Conservation (phyloP, 2,888 invertebrate species). For the Melipona beecheii region DNA sequence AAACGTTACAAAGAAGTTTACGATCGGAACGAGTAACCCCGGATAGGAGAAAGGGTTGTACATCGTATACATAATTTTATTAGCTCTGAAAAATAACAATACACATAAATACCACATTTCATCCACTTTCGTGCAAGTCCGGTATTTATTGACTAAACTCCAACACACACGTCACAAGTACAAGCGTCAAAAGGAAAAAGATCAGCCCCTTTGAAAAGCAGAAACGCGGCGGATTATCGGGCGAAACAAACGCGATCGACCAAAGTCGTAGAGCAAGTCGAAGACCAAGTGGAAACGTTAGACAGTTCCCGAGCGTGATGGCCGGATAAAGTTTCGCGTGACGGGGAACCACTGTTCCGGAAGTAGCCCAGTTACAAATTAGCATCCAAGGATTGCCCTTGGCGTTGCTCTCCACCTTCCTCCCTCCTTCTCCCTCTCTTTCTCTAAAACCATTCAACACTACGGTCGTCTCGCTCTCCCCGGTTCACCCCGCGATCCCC, state of each 20-base stretch:
- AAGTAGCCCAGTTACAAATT: constrained; percentile 83
- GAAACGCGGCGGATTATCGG: constrained; percentile 45
- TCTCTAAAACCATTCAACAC: constrained; percentile 36
- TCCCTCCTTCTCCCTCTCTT: constrained; percentile 41
- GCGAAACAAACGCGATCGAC: constrained; percentile 22
- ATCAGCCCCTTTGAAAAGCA: constrained; percentile 22
- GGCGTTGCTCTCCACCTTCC: constrained; percentile 75
- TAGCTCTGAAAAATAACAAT: not conserved
- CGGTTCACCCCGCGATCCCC: constrained; percentile 16
- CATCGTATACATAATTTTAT: not conserved
- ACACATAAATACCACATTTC: not conserved
- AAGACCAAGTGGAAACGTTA: constrained; percentile 10
- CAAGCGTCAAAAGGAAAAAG: not conserved
- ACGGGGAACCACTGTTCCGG: constrained; percentile 80
- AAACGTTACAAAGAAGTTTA: not conserved
- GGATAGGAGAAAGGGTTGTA: not conserved
- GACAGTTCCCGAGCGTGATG: constrained; percentile 54
- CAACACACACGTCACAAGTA: not conserved
- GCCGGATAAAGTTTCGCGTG: constrained; percentile 62
- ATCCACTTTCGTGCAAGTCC: no score
- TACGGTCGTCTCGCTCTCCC: constrained; percentile 39
- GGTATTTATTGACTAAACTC: not conserved
- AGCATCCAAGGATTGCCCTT: constrained; percentile 83
- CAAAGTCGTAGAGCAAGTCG: not conserved
- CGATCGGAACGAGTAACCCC: not conserved